Base-by-base conservation (phyloP, 2,113 vertebrate species). In the Stomatorhinus ivindoensis region DNA sequence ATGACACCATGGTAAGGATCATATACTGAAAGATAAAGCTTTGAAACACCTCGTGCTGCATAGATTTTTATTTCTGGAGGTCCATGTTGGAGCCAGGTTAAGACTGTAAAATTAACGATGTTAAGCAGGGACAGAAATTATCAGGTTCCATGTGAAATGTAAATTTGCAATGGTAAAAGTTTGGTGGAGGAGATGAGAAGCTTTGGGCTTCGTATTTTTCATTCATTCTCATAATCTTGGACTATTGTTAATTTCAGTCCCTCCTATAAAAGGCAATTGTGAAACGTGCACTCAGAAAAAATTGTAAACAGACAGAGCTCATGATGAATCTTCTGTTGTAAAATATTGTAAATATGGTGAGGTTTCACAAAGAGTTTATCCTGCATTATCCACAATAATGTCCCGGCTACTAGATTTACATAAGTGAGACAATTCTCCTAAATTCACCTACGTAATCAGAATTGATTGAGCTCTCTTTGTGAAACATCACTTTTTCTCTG, bases 1-100 rank as follows among this genome's bases (percentile, higher is more conserved):
- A 95, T 96, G 97, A 96, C 97, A 96, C 97, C 97, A 97, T 98
- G 98, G 97, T 99, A 98, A 99, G 98, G 97, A 98, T 97, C 97
- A 95, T 96, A 97, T 91, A 90, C 86, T 94, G 92, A 92, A 93
- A 93, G 91, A 87, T 88, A 76, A 92, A 89, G 27, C 44, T 87
- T 55, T 76, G 84, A 91, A 80, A 91, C 65, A 91, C 87, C 90
- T 90, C 87, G 87, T 89, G 92, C 46, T 65, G 73, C 90, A 24
- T 24, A 87, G 53, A 89, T 91, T 88, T 83, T 0, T 89, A 69
- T 80, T 50, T 87, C 50, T 91, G 88, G 89, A 53, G 90, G 90
- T 73, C 39, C 69, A 87, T 76, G 92, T 90, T 91, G 88, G 90
- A 88, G 87, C 27, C 3, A 90, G 89, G n/a, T 27, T 50, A 90